A percentile compares a stretch with the other conserved stretches of the same genome.
Conservation (phyloP, 2,113 vertebrate species). For the Sardina pilchardus region DNA sequence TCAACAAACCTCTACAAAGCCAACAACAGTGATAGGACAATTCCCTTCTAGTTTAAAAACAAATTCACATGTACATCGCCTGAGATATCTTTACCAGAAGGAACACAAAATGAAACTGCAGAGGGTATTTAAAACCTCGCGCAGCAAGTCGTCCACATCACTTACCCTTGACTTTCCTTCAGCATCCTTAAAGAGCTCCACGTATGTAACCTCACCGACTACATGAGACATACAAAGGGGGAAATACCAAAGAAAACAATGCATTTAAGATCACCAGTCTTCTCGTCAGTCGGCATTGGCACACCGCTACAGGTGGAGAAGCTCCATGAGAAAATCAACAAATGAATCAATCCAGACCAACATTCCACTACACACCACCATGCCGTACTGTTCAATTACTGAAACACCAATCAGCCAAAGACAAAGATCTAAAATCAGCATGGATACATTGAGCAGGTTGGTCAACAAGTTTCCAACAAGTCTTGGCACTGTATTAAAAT, state of each 20-base stretch:
- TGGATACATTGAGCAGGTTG: slow-evolving; percentile 78
- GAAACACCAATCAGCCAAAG: slow-evolving; percentile 89
- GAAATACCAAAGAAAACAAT: slow-evolving; percentile 99
- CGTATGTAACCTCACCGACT: slow-evolving; percentile 99
- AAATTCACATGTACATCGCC: slow-evolving; percentile 82
- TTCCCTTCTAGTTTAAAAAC: slow-evolving; percentile 71
- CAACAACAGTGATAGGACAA: slow-evolving; percentile 76
- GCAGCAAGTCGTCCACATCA: slow-evolving; percentile 94
- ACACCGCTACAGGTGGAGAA: slow-evolving; percentile 92
- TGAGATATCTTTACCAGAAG: slow-evolving; percentile 86
- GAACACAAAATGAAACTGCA: slow-evolving; percentile 90
- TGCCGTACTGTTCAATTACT: slow-evolving; percentile 89
- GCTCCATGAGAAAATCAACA: slow-evolving; percentile 89
- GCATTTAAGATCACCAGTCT: slow-evolving; percentile 96
- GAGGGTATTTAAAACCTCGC: slow-evolving; percentile 96
- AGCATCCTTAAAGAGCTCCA: slow-evolving; percentile 99
- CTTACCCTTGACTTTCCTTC: slow-evolving; percentile 99
- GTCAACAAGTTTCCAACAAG: slow-evolving; percentile 85
- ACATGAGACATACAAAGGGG: slow-evolving; percentile 99
- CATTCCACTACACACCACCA: slow-evolving; percentile 90
- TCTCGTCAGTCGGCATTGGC: slow-evolving; percentile 90
- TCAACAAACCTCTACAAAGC: slow-evolving; percentile 25
- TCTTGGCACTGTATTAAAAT: slow-evolving; percentile 84
- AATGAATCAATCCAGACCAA: slow-evolving; percentile 89
- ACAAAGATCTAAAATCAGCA: slow-evolving; percentile 66